Base-by-base conservation (phyloP, 2,888 invertebrate species). In the Cordilura impudica region DNA sequence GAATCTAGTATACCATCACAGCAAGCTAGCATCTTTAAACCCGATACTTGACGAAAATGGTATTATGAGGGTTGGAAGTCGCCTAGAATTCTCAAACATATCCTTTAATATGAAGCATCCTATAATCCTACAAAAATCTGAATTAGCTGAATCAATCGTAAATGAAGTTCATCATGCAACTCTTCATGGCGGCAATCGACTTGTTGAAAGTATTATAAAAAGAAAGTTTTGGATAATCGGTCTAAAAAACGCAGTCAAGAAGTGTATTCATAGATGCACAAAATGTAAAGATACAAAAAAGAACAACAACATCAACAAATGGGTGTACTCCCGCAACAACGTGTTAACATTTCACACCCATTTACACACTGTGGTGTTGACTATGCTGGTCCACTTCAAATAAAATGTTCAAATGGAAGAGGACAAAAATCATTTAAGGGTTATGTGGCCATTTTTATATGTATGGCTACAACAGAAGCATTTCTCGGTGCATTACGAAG, bases 51-150 rank as follows among this genome's bases (percentile, higher is more conserved):
- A n/a, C n/a, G n/a, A n/a, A n/a, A n/a, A n/a, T n/a, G n/a, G n/a
- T n/a, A n/a, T n/a, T 7, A 56, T 69, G 21, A 19, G 58, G 49
- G 49, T 69, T 3, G 56, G 69, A 56, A 58, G 58, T 26, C 54
- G 67, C 35, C 53, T 66, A n/a, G 18, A 66, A 29, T n/a, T 39
- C 16, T 14, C 66, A 12, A 66, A n/a, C n/a, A n/a, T n/a, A n/a
- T n/a, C n/a, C n/a, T n/a, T n/a, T n/a, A n/a, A n/a, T n/a, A n/a
- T n/a, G n/a, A n/a, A n/a, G n/a, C n/a, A n/a, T 47, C 56, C 67
- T 8, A 31, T 31, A 8, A 31, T 31, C 10, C 4, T 70, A 31
- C 56, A 69, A 23, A 69, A 69, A 56, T 69, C 69, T 12, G 31
- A 5, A 10, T 19, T 69, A 54, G 23, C 56, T 5, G 54, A 18